Evolutionary conservation across 2,888 invertebrate species (phyloP).

Genomic region (Drosophila lacicola): DNA sequence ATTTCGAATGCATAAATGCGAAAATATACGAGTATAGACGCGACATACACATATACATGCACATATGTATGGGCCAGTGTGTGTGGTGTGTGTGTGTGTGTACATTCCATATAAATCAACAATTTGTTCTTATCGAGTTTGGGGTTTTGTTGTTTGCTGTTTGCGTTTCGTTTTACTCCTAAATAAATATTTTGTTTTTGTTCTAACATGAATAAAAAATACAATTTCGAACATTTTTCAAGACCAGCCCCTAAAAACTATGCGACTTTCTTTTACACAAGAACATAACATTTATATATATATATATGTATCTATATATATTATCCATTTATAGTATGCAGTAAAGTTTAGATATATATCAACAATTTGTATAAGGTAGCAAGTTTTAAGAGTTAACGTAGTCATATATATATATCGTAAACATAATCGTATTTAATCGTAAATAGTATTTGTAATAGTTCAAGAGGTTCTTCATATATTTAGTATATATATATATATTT

Average conservation of each 20-base stretch:
- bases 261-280: slow-evolving; percentile 41
- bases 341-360: slow-evolving; percentile 64
- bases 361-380: slow-evolving; percentile 74
- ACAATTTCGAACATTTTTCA: slow-evolving; percentile 56
- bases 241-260: slow-evolving; percentile 26
- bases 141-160: slow-evolving; percentile 18
- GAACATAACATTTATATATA: slow-evolving; percentile 64
- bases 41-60: slow-evolving; percentile 31
- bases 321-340: slow-evolving; percentile 41
- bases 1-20: slow-evolving; percentile 78
- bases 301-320: slow-evolving; percentile 24
- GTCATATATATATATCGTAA: slow-evolving; percentile 50
- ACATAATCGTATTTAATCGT: slow-evolving; percentile 37
- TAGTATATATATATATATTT: slow-evolving; percentile 19
- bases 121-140: slow-evolving; percentile 49
- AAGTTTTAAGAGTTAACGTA: slow-evolving; percentile 67
- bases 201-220: slow-evolving; percentile 75
- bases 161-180: slow-evolving; percentile 30
- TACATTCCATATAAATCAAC: slow-evolving; percentile 54
- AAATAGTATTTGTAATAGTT: slow-evolving; percentile 55
- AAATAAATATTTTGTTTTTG: slow-evolving; percentile 49
- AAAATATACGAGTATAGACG: slow-evolving; percentile 65
- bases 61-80: slow-evolving; percentile 6
- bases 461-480: slow-evolving; percentile 40
- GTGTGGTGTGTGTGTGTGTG: slow-evolving; percentile 22